Evolutionary conservation across 2,113 vertebrate genomes (phyloP).

Genomic region (Corythoichthys haematopterus): DNA sequence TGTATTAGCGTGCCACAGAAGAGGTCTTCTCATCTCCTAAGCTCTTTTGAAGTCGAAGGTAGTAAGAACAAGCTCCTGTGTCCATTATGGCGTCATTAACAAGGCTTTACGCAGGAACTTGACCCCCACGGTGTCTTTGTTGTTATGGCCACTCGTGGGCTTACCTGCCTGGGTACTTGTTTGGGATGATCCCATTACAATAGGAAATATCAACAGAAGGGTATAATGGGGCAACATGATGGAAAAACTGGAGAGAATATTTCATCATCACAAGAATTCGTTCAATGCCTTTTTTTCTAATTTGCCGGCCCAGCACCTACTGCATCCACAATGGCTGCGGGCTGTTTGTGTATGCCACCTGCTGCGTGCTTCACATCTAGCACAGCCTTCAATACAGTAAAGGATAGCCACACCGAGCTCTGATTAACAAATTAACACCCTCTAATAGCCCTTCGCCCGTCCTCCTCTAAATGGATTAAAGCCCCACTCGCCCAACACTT

Average conservation of each 20-base stretch:
- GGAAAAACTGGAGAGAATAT: slow-evolving; percentile 48
- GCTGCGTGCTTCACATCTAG: slow-evolving; percentile 61
- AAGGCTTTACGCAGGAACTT: slow-evolving; percentile 78
- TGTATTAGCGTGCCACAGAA: slow-evolving; percentile 83
- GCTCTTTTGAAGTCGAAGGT: slow-evolving; percentile 90
- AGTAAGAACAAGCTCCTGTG: slow-evolving; percentile 76
- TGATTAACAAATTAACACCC: slow-evolving; percentile 76
- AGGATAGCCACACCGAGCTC: slow-evolving; percentile 68
- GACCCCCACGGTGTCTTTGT: slow-evolving; percentile 85
- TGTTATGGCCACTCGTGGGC: slow-evolving; percentile 68
- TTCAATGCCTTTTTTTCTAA: slow-evolving; percentile 63
- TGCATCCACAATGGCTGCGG: slow-evolving; percentile 56
- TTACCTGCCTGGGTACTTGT: slow-evolving; percentile 81
- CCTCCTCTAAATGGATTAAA: slow-evolving; percentile 74
- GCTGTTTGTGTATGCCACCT: slow-evolving; percentile 64
- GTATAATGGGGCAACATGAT: slow-evolving; percentile 67
- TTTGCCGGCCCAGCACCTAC: slow-evolving; percentile 56
- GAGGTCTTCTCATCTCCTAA: slow-evolving; percentile 64
- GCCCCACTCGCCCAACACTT: slow-evolving; percentile 66
- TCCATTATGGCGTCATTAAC: slow-evolving; percentile 92
- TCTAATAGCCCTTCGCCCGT: slow-evolving; percentile 72
- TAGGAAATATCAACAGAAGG: slow-evolving; percentile 66
- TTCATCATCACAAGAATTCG: slow-evolving; percentile 50
- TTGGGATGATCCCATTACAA: slow-evolving; percentile 84
- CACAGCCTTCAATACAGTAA: slow-evolving; percentile 59